These are phyloP conservation scores for Hydropsyche tenuis DNA, from an alignment of 1,140 invertebrate genomes.

Conservation along the genomic window DNA sequence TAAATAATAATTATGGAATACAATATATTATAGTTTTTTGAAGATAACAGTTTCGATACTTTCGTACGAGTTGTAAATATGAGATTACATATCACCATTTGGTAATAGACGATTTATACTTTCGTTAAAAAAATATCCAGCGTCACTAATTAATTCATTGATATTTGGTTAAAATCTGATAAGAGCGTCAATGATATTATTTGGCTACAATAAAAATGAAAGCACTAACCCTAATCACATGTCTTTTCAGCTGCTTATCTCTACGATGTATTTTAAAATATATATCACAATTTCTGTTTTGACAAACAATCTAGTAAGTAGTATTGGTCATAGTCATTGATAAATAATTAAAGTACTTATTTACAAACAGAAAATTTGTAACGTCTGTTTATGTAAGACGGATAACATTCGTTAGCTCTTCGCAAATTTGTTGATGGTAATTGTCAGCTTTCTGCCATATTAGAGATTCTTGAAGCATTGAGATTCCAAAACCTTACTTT, in stretches of 20 bases:
- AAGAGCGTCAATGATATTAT: no score
- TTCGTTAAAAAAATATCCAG: no score
- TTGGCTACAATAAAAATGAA: conserved; percentile 19
- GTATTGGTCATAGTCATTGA: not conserved
- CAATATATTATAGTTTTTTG: no score
- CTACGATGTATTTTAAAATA: not conserved
- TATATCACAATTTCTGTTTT: conserved; percentile 3
- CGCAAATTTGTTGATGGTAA: conserved; percentile 41
- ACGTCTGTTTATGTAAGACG: conserved; percentile 45
- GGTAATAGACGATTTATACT: no score
- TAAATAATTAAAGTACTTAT: conserved; percentile 36
- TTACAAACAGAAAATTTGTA: conserved; percentile 48
- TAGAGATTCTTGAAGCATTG: conserved; percentile 43
- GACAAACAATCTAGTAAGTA: not conserved
- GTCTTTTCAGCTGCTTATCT: conserved; percentile 40
- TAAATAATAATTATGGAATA: no score
- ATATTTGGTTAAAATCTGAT: no score
- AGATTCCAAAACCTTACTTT: conserved; percentile 50
- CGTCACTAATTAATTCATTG: no score
- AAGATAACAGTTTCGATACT: not conserved
- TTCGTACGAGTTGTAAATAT: no score
- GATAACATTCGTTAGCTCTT: conserved; percentile 49
- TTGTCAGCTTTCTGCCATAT: conserved; percentile 46
- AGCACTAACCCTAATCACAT: conserved; percentile 47
- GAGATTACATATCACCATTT: no score